Conservation (phyloP, 2,113 vertebrate species). For the Zosterops lateralis region DNA sequence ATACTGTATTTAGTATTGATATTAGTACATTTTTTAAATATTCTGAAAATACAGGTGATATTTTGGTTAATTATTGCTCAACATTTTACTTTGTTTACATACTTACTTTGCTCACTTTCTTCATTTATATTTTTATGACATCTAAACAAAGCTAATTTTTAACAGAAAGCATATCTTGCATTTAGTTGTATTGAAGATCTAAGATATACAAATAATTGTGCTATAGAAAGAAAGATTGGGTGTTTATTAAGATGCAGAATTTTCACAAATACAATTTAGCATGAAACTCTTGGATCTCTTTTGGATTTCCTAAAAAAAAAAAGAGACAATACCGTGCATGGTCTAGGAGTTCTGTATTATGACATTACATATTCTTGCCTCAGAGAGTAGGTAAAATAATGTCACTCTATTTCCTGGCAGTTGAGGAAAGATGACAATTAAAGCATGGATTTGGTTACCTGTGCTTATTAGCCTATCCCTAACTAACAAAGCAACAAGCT, state of each 20-base stretch:
- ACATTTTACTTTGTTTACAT: not conserved
- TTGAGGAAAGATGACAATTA: not conserved
- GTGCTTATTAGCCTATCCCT: not conserved
- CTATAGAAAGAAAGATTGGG: not conserved
- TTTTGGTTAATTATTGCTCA: not conserved
- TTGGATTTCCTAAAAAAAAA: not conserved
- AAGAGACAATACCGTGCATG: accelerated
- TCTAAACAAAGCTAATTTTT: not conserved
- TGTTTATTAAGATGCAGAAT: accelerated
- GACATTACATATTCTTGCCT: not conserved
- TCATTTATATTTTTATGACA: not conserved
- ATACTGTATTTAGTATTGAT: not conserved
- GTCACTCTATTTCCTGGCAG: not conserved
- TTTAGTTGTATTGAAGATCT: not conserved
- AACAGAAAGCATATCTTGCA: not conserved
- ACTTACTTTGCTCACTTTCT: not conserved
- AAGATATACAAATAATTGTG: not conserved
- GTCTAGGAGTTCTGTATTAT: not conserved
- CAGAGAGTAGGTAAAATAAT: not conserved
- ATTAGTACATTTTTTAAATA: not conserved
- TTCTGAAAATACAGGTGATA: not conserved
- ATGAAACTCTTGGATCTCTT: not conserved
- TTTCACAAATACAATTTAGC: not conserved
- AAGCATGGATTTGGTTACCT: not conserved
- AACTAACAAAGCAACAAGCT: not conserved